Percentiles rank a stretch among this genome's conserved stretches.
These are phyloP conservation scores for Channallabes apus DNA, from an alignment of 2,797 vertebrate genomes.

Conservation along the genomic window DNA sequence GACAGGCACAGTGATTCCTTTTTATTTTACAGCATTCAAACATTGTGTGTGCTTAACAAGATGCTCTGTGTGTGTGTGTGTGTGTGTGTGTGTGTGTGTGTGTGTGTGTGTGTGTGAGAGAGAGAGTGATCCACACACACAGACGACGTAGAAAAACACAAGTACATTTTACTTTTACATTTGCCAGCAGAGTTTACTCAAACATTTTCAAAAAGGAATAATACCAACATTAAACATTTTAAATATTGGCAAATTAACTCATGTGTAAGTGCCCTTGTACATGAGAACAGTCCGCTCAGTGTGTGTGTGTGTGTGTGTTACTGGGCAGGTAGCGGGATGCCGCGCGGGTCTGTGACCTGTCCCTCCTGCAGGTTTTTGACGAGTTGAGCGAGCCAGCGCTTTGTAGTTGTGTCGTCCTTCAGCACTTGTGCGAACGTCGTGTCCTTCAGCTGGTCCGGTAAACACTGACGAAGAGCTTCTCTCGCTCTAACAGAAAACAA, in stretches of 20 bases:
- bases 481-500: slow-evolving; percentile 77
- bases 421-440: slow-evolving; percentile 96
- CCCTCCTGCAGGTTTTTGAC: slow-evolving; percentile 98
- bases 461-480: slow-evolving; percentile 96
- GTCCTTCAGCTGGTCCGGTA: slow-evolving; percentile 98
- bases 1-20: slow-evolving; percentile 19
- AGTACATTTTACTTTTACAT: not conserved
- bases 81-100: no score
- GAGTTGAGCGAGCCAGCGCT: slow-evolving; percentile 96
- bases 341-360: slow-evolving; percentile 92
- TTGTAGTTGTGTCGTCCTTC: slow-evolving; percentile 98
- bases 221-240: not conserved
- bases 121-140: not conserved
- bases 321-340: slow-evolving; percentile 92
- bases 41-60: not conserved
- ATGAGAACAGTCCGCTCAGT: slow-evolving; percentile 28
- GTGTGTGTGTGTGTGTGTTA: slow-evolving; percentile 59
- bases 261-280: slow-evolving; percentile 45
- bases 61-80: not conserved
- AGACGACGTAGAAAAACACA: not conserved
- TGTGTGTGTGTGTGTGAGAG: not conserved
- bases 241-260: slow-evolving; percentile 41
- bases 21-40: slow-evolving; percentile 53
- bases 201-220: not conserved
- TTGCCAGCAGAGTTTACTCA: not conserved